Percentiles rank a stretch among this genome's conserved stretches.
These are phyloP conservation scores for Myotis lucifugus DNA, from an alignment of 2,113 vertebrate genomes.

Conservation along the genomic window DNA sequence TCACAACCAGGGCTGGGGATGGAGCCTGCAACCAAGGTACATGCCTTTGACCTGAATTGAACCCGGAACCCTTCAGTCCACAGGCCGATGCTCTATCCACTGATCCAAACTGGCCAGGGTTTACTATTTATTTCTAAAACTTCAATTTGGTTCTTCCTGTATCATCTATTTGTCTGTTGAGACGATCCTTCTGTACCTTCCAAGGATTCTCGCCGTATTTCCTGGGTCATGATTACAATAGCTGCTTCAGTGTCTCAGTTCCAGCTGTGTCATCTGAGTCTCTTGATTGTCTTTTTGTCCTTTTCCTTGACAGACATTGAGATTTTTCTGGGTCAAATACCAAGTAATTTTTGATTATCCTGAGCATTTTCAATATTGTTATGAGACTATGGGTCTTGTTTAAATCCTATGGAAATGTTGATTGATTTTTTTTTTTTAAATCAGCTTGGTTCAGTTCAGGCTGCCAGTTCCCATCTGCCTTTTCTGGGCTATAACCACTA, in stretches of 20 bases:
- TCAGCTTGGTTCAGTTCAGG: too few species aligned
- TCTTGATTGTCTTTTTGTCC: background rate
- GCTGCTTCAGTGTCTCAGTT: background rate
- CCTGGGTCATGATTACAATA: too few species aligned
- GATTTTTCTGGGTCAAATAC: background rate
- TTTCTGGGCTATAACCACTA: background rate
- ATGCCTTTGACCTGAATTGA: too few species aligned
- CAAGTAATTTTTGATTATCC: background rate
- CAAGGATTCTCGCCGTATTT: background rate
- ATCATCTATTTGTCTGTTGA: background rate
- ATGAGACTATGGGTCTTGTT: background rate
- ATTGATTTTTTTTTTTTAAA: background rate
- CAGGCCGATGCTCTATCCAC: too few species aligned
- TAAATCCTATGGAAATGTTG: background rate
- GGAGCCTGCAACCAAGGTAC: too few species aligned
- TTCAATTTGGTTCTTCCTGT: background rate
- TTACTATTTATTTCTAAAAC: background rate
- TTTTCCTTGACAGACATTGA: background rate
- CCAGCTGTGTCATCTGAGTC: background rate
- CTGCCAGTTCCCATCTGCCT: background rate
- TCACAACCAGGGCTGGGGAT: too few species aligned
- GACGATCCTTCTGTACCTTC: background rate
- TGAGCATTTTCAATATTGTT: background rate
- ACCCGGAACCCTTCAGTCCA: too few species aligned
- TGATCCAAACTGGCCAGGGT: too few species aligned